phyloP scores from a whole-genome alignment of 2,888 invertebrate genomes.

The Margaritifera margaritifera region DNA sequence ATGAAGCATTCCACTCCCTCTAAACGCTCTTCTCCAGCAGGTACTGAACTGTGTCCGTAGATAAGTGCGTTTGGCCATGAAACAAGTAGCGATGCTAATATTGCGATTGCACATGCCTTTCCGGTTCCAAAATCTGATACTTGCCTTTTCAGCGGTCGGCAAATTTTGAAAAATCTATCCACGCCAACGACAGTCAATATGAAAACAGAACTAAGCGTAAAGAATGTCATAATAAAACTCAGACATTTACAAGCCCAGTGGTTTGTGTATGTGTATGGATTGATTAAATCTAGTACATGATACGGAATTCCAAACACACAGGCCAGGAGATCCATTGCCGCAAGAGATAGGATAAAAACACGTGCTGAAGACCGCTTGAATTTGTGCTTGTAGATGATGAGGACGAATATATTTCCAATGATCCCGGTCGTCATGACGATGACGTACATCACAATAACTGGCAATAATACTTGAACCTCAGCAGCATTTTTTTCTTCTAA shows the following conservation, averaged over 20 bases:
- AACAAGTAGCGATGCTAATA: conserved; percentile 26
- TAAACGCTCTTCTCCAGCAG: conserved; percentile 23
- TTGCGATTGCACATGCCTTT: conserved; percentile 30
- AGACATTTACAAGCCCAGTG: conserved; percentile 24
- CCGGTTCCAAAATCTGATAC: conserved; percentile 40
- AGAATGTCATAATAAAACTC: conserved; percentile 26
- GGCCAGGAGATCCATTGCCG: conserved; percentile 26
- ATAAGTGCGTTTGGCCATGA: conserved; percentile 46
- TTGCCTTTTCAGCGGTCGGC: conserved; percentile 49
- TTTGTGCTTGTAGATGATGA: conserved; percentile 30
- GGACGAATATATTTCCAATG: conserved; percentile 29
- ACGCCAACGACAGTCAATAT: conserved; percentile 35
- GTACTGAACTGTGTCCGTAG: conserved; percentile 46
- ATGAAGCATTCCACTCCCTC: conserved; percentile 49
- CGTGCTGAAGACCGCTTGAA: conserved; percentile 31
- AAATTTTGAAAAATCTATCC: conserved; percentile 50
- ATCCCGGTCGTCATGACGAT: conserved; percentile 26
- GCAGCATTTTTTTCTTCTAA: conserved; percentile 14
- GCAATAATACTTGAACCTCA: conserved; percentile 8
- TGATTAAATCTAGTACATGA: conserved; percentile 28
- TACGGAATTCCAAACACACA: conserved; percentile 40
- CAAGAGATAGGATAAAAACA: conserved; percentile 35
- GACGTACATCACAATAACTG: conserved; percentile 18
- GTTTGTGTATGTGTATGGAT: conserved; percentile 20
- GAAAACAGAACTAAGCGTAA: conserved; percentile 29